phyloP scores from a whole-genome alignment of 2,888 invertebrate species.

The Cerceris rybyensis region DNA sequence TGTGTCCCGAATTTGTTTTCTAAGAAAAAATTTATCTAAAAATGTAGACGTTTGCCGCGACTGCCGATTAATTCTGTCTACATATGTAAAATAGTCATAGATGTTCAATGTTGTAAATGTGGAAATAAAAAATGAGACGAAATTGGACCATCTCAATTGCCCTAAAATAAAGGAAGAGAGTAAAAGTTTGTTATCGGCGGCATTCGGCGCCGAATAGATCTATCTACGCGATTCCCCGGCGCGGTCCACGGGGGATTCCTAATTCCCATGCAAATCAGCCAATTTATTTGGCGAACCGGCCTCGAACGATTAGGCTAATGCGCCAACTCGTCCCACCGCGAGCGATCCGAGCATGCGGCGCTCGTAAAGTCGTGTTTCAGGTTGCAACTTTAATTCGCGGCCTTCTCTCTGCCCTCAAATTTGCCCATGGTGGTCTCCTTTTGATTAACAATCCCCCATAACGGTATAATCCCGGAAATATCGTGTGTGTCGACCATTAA shows the following conservation, averaged over 20 bases:
- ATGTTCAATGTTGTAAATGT: too few species aligned
- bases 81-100: too few species aligned
- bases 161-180: not conserved
- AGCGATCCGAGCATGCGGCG: slow-evolving; percentile 34
- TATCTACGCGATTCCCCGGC: slow-evolving; percentile 25
- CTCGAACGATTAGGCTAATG: slow-evolving; percentile 77
- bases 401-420: slow-evolving; percentile 44
- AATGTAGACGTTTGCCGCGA: too few species aligned
- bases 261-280: slow-evolving; percentile 80
- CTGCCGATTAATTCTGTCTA: too few species aligned
- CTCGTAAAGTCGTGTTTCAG: slow-evolving; percentile 65
- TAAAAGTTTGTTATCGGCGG: slow-evolving; percentile 43
- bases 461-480: slow-evolving; percentile 59
- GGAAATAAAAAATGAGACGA: too few species aligned
- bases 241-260: slow-evolving; percentile 66
- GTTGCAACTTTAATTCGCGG: slow-evolving; percentile 65
- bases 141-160: too few species aligned
- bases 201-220: slow-evolving; percentile 54
- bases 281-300: slow-evolving; percentile 77
- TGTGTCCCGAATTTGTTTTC: too few species aligned
- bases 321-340: slow-evolving; percentile 47
- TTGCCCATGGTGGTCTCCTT: slow-evolving; percentile 60
- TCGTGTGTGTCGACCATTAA: not conserved
- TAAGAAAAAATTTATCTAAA: too few species aligned
- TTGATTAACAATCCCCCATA: slow-evolving; percentile 67